These are phyloP conservation scores for Gasterosteus aculeatus DNA, from an alignment of 2,113 vertebrate genomes.

Conservation along the genomic window DNA sequence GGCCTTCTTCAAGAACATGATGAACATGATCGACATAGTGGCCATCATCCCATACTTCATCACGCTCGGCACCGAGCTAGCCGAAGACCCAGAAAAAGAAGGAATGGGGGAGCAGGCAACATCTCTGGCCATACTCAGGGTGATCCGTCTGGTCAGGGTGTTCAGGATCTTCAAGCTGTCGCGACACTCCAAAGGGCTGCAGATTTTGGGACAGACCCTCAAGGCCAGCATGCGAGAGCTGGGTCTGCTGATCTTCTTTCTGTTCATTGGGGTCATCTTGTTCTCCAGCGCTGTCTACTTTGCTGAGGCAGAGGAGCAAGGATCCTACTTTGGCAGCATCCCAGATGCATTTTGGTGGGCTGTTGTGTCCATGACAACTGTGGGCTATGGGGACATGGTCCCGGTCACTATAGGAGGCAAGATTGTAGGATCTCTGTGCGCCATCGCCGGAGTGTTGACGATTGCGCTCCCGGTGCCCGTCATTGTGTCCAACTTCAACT, in stretches of 20 bases:
- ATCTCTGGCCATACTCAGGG: slow-evolving; percentile 98
- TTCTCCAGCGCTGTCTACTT: slow-evolving; percentile 99
- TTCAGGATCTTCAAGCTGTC: slow-evolving; percentile 99
- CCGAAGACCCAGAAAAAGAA: slow-evolving; percentile 86
- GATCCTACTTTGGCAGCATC: slow-evolving; percentile 93
- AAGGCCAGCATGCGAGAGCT: slow-evolving; percentile 99
- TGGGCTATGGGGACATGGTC: slow-evolving; percentile 99
- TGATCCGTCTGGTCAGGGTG: slow-evolving; percentile 98
- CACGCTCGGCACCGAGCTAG: slow-evolving; percentile 96
- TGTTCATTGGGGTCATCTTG: slow-evolving; percentile 98
- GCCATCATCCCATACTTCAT: slow-evolving; percentile 99
- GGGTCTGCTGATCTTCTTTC: slow-evolving; percentile 97
- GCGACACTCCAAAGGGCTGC: slow-evolving; percentile 98
- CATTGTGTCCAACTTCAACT: slow-evolving; percentile 99
- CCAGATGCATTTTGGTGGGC: slow-evolving; percentile 99
- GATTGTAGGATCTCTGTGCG: slow-evolving; percentile 98
- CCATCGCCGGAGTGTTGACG: slow-evolving; percentile 98
- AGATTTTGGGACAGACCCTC: slow-evolving; percentile 98
- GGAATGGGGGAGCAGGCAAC: slow-evolving; percentile 96
- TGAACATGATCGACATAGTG: slow-evolving; percentile 99
- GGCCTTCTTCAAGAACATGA: slow-evolving; percentile 99
- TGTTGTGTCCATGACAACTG: slow-evolving; percentile 99
- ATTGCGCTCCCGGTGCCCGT: slow-evolving; percentile 99
- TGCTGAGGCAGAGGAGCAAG: slow-evolving; percentile 96
- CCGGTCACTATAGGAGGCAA: slow-evolving; percentile 99